Percentiles rank a stretch among this genome's conserved stretches.
These are phyloP conservation scores for Adelphocoris suturalis DNA, from an alignment of 2,888 invertebrate species.

Conservation along the genomic window DNA sequence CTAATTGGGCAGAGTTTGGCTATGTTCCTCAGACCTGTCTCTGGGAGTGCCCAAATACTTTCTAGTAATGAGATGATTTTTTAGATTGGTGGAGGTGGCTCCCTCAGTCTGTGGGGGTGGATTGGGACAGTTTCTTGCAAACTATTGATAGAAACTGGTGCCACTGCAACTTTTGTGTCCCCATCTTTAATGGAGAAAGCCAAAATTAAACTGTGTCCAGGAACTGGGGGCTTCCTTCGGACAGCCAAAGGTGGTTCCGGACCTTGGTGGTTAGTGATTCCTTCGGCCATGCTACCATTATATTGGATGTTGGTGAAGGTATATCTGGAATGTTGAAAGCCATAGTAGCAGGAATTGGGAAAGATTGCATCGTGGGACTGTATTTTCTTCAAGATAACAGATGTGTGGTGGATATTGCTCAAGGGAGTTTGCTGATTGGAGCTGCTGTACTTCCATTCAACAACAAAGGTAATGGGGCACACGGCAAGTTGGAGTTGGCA, in stretches of 20 bases:
- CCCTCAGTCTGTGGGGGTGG: background rate
- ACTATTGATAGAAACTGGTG: slow-evolving; percentile 24
- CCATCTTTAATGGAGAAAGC: background rate
- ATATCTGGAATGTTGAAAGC: background rate
- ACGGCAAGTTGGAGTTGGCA: too few relatives aligned
- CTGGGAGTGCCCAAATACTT: too few relatives aligned
- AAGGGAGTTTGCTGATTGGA: background rate
- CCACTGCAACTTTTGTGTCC: background rate
- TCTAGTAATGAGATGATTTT: background rate
- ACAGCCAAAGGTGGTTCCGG: background rate
- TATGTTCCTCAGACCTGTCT: too few relatives aligned
- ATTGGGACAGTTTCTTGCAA: slow-evolving; percentile 3
- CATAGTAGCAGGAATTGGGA: background rate
- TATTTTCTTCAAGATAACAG: background rate
- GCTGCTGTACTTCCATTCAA: background rate
- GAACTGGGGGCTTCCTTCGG: background rate
- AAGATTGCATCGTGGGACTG: slow-evolving; percentile 19
- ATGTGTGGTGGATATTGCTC: background rate
- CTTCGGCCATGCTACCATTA: background rate
- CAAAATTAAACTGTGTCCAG: background rate
- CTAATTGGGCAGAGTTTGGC: too few relatives aligned
- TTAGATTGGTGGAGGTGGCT: background rate
- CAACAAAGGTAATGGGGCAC: background rate
- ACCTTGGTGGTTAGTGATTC: too few relatives aligned
- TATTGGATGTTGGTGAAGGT: slow-evolving; percentile 8